These are phyloP conservation scores for Pseudopleuronectes americanus DNA, from an alignment of 2,797 vertebrate genomes.

Conservation along the genomic window DNA sequence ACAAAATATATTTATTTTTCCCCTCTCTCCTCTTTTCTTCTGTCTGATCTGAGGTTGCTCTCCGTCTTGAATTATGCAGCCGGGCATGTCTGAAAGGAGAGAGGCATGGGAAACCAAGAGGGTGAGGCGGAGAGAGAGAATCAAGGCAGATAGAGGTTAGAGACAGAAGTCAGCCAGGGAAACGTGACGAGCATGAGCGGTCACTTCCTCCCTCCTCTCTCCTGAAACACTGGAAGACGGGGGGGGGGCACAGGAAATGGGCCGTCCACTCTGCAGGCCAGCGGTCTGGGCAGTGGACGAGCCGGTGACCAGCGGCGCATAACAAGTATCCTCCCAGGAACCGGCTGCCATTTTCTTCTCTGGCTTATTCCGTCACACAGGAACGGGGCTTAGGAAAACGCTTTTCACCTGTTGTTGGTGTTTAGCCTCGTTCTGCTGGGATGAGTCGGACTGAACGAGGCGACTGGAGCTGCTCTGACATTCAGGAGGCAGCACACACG, in stretches of 20 bases:
- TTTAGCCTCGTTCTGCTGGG: conserved; percentile 22
- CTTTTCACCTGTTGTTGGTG: background rate
- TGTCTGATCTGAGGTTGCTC: conserved; percentile 64
- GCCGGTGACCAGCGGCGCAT: conserved; percentile 24
- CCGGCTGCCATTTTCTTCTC: background rate
- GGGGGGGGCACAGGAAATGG: conserved; percentile 19
- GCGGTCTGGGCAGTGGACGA: background rate
- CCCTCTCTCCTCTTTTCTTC: conserved; percentile 22
- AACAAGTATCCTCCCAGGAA: conserved; percentile 39
- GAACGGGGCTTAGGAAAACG: background rate
- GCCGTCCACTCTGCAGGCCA: conserved; percentile 10
- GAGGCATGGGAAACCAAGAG: conserved; percentile 8
- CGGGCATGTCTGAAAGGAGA: conserved; percentile 46
- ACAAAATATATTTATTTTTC: conserved; percentile 15
- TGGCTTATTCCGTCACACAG: conserved; percentile 10
- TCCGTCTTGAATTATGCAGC: conserved; percentile 68
- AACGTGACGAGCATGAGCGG: conserved; percentile 44
- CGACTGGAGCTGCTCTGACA: background rate
- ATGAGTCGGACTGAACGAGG: background rate
- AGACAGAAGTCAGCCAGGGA: conserved; percentile 43
- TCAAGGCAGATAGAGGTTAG: conserved; percentile 54
- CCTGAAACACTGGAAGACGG: conserved; percentile 24
- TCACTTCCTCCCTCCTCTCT: conserved; percentile 28
- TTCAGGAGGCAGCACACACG: background rate
- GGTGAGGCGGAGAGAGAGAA: conserved; percentile 19